Base-by-base conservation (phyloP, 53 echinoderm and acorn worm species). In the Patiria pectinifera region DNA sequence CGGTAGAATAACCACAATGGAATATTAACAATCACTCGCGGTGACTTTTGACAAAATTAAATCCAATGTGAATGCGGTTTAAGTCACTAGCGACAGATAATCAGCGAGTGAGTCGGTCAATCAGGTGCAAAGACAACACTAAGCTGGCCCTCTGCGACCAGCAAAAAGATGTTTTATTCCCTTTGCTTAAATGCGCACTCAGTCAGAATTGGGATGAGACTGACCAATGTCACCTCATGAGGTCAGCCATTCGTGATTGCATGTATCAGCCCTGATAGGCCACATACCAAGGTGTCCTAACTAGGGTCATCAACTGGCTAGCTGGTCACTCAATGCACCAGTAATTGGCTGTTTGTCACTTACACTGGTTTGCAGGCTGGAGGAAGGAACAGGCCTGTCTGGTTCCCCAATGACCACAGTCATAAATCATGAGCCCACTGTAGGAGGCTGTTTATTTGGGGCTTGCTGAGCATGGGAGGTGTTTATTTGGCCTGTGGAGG, bases 311-410 rank as follows among this genome's bases (percentile, higher is more conserved):
- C 53, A 53, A 53, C 53, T 69, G 69, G 23, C 22, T 62, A 81
- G 90, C 90, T 90, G 90, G 90, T 90, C 90, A 90, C 62, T 90
- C 90, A 90, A 66, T 90, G 58, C 81, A 80, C 14, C 14, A 66
- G 90, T 90, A 90, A 90, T 90, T 90, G 81, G 90, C 11, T 90
- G 69, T 46, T 81, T 63, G 69, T 12, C n/a, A 84, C 63, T 18
- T 53, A 53, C 53, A 53, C 35, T 53, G 12, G 80, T 47, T 2
- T 45, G 46, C 10, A 79, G 47, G 8, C 11, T 45, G 14, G 6
- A 19, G 7, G 12, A 25, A 11, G 4, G 14, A 25, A 8, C 10
- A 49, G 49, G 11, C 66, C 6, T 84, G 53, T n/a, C 82, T 82
- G 59, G 22, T 82, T n/a, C 82, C 53, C 8, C 58, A 22, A n/a